Evolutionary conservation across 2,113 vertebrate genomes (phyloP), one percentile per base, ranked within the genome.

Genomic region (Cynoglossus semilaevis): DNA sequence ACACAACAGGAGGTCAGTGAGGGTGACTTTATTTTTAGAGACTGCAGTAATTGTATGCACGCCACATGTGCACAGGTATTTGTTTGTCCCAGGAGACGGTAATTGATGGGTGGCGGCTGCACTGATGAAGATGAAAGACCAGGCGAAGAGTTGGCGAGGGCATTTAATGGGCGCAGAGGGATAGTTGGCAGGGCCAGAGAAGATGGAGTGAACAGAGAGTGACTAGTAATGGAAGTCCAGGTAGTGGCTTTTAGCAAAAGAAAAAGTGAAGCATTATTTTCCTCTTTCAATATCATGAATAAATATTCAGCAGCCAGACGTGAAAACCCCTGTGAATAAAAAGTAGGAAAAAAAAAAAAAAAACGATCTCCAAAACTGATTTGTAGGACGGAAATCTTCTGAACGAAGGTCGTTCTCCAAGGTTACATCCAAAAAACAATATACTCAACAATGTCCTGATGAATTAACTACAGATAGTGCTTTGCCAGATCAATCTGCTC

Each of bases 61-160:
- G 88, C 85, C 83, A 88, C 87, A 90, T 80, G 79, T 88, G 83
- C 67, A 22, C 72, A 78, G 81, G 85, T 91, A 89, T 89, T 91
- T 89, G 89, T 66, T 14, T 85, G 72, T 87, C 89, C 80, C 79
- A 48, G 51, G 85, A 86, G 85, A 86, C 46, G 74, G 54, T 88
- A 88, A 89, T 89, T 88, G 88, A 89, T 88, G 79, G 82, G 85
- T 84, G 69, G 70, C 41, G 48, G 59, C 75, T 60, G 72, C 15
- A 54, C 66, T 66, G 80, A 85, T 80, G 71, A 71, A 80, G 85
- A 85, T 63, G 63, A 63, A 74, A 70, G 58, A 66, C 51, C 4
- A 15, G 60, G 70, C 63, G 46, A 62, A 58, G 59, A 65, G 62
- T 66, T 57, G 46, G 65, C 3, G 19, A 36, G 58, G 44, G 66